Percentiles rank a stretch among this genome's conserved stretches.
Evolutionary conservation across 2,113 vertebrate species (phyloP).

Genomic region (Andinoacara biseriatus): DNA sequence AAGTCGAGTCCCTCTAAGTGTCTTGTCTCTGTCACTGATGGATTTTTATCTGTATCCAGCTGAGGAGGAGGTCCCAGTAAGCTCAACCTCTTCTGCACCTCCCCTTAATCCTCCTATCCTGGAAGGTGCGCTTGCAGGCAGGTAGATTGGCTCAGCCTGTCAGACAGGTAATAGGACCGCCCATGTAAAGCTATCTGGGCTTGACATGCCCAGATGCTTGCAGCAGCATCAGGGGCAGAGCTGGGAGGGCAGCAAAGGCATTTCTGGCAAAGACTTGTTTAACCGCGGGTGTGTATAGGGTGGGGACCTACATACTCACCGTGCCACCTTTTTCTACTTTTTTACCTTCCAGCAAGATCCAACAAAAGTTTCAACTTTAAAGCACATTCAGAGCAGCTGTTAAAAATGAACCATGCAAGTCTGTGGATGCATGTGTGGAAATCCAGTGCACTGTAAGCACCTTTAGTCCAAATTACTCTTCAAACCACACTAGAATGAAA

Average conservation of each 20-base stretch:
- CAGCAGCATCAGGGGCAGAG: slow-evolving; percentile 26
- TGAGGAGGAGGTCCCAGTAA: slow-evolving; percentile 38
- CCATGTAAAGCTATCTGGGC: slow-evolving; percentile 54
- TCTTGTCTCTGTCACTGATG: not conserved
- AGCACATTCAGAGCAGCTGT: not conserved
- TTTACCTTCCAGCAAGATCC: not conserved
- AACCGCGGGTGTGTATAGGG: not conserved
- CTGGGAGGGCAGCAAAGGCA: slow-evolving; percentile 19
- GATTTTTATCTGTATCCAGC: slow-evolving; percentile 64
- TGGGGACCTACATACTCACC: not conserved
- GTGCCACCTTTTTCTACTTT: not conserved
- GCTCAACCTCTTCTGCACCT: slow-evolving; percentile 41
- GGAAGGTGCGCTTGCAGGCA: slow-evolving; percentile 30
- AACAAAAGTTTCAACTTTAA: not conserved
- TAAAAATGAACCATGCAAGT: too few relatives aligned
- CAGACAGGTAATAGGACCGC: slow-evolving; percentile 58
- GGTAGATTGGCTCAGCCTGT: slow-evolving; percentile 46
- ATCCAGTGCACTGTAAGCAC: not conserved
- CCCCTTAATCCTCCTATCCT: slow-evolving; percentile 27
- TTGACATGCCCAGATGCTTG: slow-evolving; percentile 64
- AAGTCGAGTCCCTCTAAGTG: slow-evolving; percentile 78
- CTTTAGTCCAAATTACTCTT: not conserved
- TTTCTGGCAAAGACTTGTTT: slow-evolving; percentile 9
- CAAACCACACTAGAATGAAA: too few relatives aligned
- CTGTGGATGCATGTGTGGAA: too few relatives aligned